These are phyloP conservation scores for Bergia sp. DNA, from an alignment of 92 coral and sea anemone species.

Conservation along the genomic window DNA sequence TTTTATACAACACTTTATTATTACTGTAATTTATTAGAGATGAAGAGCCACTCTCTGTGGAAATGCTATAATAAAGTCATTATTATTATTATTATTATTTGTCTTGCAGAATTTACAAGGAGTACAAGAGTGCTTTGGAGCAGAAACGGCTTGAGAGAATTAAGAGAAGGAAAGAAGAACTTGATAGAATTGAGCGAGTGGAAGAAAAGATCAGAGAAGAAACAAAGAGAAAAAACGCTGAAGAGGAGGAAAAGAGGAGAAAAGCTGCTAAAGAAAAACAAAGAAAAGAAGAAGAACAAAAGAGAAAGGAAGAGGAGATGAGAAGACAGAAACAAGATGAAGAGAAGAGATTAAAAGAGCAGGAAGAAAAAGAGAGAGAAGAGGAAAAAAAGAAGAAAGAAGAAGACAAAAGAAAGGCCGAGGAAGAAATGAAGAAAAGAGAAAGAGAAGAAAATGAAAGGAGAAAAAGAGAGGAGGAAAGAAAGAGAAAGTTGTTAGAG, in stretches of 20 bases:
- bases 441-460: conserved; percentile 27
- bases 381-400: conserved; percentile 16
- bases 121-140: conserved; percentile 58
- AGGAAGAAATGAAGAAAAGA: conserved; percentile 30
- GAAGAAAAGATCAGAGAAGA: conserved; percentile 61
- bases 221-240: conserved; percentile 51
- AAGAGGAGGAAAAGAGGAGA: conserved; percentile 48
- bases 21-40: too few relatives aligned
- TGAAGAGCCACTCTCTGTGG: too few relatives aligned
- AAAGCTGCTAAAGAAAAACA: conserved; percentile 43
- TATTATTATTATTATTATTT: background rate
- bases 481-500: background rate
- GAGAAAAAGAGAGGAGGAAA: conserved; percentile 27
- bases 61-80: too few relatives aligned
- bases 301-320: conserved; percentile 27
- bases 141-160: conserved; percentile 46
- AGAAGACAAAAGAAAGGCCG: conserved; percentile 22
- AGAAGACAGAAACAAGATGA: conserved; percentile 16
- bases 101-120: conserved; percentile 53
- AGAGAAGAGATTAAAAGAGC: conserved; percentile 12
- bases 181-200: conserved; percentile 60
- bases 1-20: too few relatives aligned
- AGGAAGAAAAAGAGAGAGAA: background rate
- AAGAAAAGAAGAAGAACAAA: conserved; percentile 26
- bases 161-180: conserved; percentile 54